Evolutionary conservation across 1,140 invertebrate genomes (phyloP), one percentile per base, ranked within the genome.

Genomic region (Heliothis virescens): DNA sequence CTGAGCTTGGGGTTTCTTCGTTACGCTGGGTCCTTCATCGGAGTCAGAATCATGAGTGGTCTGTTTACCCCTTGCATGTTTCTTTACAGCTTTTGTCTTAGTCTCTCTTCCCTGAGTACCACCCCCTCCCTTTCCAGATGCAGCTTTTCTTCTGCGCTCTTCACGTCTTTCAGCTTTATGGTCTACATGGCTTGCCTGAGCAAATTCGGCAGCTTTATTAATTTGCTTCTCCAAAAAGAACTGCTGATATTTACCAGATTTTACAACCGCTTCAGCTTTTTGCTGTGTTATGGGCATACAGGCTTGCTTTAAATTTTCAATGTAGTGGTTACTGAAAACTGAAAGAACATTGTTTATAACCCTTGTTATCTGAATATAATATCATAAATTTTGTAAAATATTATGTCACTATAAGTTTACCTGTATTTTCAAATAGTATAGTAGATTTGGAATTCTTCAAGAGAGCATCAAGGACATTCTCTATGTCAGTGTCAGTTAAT

Each of bases 41-140:
- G 96, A 96, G 85, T 97, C 96, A 52, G 95, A 95, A 76, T 96
- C 95, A 87, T 94, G 93, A 60, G 90, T 87, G 73, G 89, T 90
- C 71, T 95, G 95, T 85, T 92, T 89, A 63, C 90, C 91, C 92
- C 95, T 86, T 91, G 94, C 79, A 89, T 96, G 96, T 87, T 98
- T 98, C 87, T 99, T 99, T 0, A 97, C 97, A 7, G 98, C 97
- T 92, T 99, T 99, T 0, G 98, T 99, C 95, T 99, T 99, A 0
- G 98, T 99, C 95, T 99, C 99, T 74, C 99, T 95, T 0, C 98
- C 99, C 94, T 99, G 98, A 47, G 96, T 97, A 13, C 98, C 98
- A 50, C 98, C 98, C 41, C 98, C 98, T 60, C 96, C 96, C 96
- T 99, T 99, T 3, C 98, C 98, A 79, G 96, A 96, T 41, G 96